Base-by-base conservation (phyloP, 2,113 vertebrate species). In the Passer montanus region DNA sequence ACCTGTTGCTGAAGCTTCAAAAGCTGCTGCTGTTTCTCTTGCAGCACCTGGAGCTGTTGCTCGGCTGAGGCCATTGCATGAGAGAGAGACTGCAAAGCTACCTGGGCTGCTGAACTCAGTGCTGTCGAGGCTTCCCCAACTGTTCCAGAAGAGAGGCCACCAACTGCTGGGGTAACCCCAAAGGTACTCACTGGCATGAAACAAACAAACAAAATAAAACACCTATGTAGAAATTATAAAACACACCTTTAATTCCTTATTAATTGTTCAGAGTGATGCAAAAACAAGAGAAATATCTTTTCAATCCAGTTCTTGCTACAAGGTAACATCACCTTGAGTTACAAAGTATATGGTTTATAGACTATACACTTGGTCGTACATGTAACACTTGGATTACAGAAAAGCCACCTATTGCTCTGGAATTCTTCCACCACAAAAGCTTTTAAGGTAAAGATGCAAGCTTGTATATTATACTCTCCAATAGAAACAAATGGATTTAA, bases 1-100 rank as follows among this genome's bases (percentile, higher is more conserved):
- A 99, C 99, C 99, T 99, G 99, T 98, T 99, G 99, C 98, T 99
- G 99, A 98, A 99, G 99, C 98, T 99, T 99, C 95, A 99, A 98
- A 97, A 99, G 98, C 98, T 99, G 99, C 98, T 99, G 99, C 96
- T 99, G 99, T 98, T 99, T 99, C 98, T 99, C 99, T 98, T 99
- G 99, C 97, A 99, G 98, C 95, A 99, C 99, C 98, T 99, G 99
- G 70, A 99, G 98, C 98, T 99, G 99, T 98, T 99, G 99, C 98
- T 99, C 99, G 20, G 99, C 99, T 91, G 99, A 99, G 94, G 99
- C 99, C 99, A 99, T 99, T 98, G 99, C 99, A 94, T 99, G 99
- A 94, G 99, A 99, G 96, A 99, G 98, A 50, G 99, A 99, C 98
- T 99, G 99, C 93, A 99, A 99, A 75, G 99, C 99, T 98, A 99